Evolutionary conservation across 2,113 vertebrate species (phyloP), one percentile per base, ranked within the genome.

Genomic region (Tor tambroides): DNA sequence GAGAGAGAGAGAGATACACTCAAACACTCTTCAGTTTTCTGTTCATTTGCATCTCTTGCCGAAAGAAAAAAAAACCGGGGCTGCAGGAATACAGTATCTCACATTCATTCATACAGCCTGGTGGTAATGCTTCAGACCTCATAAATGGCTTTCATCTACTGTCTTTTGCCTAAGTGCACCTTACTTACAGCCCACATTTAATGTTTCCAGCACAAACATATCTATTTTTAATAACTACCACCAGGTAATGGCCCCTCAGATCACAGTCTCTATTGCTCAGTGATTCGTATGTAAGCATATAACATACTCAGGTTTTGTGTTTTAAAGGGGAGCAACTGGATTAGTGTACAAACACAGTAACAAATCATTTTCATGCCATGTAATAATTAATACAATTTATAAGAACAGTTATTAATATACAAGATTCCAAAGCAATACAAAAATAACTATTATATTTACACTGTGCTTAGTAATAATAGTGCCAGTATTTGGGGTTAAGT

Each of bases 101-200:
- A 11, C 6, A 19, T 82, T 82, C 38, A 67, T 67, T 49, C 28
- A 81, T 65, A 43, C 79, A 43, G n/a, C 38, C 56, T 65, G 38
- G 63, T 43, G 56, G 38, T 28, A 23, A 51, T 54, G 72, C 30
- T 32, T 59, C 75, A 71, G 49, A 59, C 78, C 32, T 86, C 89
- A 89, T 94, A 93, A 92, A 94, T 92, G 86, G 84, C 88, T 91
- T 86, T 88, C 88, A 90, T 92, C 91, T 91, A 67, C 88, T 83
- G 88, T 87, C 91, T 81, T 88, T 87, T 88, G 88, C 92, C 90
- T 94, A 93, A 94, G 92, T 94, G 92, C 89, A 93, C 90, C 94
- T 93, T 93, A 94, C 91, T 94, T 95, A 93, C 92, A 93, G 91
- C 88, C 90, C 87, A 87, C 88, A 86, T 90, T 90, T 94, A 92